A percentile compares a stretch with the other conserved stretches of the same genome.
Evolutionary conservation across 1,140 invertebrate species (phyloP).

Genomic region (Drosophila busckii): DNA sequence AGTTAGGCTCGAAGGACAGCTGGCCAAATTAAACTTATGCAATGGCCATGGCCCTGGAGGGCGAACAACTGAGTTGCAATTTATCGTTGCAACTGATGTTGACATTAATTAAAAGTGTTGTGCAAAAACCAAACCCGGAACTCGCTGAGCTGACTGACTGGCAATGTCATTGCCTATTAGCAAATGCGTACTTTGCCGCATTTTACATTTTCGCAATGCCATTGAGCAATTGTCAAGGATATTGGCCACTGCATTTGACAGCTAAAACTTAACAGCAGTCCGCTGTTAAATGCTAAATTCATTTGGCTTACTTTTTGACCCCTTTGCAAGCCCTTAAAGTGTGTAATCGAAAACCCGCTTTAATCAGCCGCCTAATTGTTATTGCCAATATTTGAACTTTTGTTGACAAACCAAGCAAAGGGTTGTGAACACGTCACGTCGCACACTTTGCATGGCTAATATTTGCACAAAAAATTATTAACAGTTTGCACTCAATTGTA

Average conservation of each 20-base stretch:
- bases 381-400: conserved; percentile 67
- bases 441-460: conserved; percentile 25
- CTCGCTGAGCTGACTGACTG: not conserved
- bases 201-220: conserved; percentile 1
- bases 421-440: conserved; percentile 26
- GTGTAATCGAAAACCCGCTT: conserved; percentile 45
- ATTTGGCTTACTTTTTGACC: conserved; percentile 8
- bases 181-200: not conserved
- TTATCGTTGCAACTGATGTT: conserved; percentile 13
- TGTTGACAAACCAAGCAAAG: conserved; percentile 18
- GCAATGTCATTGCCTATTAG: conserved; percentile 13
- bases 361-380: conserved; percentile 53
- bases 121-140: conserved; percentile 51
- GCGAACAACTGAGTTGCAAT: conserved; percentile 4
- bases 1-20: not conserved
- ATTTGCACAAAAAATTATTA: conserved; percentile 56
- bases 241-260: not conserved
- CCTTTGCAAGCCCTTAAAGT: not conserved
- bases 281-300: too few relatives aligned
- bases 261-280: too few relatives aligned
- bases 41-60: conserved; percentile 24
- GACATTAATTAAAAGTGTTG: conserved; percentile 75
- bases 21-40: conserved; percentile 44
- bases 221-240: conserved; percentile 24
- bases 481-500: conserved; percentile 33